A percentile compares a stretch with the other conserved stretches of the same genome.
phyloP scores from a whole-genome alignment of 2,113 vertebrate species.

The Gobius niger region DNA sequence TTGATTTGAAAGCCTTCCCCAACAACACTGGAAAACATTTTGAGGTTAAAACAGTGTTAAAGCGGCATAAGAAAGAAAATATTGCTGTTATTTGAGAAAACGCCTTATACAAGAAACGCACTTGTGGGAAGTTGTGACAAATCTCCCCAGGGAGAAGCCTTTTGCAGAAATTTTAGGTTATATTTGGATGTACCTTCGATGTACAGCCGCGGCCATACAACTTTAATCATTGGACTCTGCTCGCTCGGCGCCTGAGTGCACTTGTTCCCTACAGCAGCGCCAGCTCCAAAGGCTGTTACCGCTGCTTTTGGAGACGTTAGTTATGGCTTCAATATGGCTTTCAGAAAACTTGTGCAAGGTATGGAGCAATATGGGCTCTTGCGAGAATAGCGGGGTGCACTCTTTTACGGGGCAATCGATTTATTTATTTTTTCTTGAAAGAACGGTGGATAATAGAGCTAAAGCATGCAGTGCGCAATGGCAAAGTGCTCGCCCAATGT shows the following conservation, averaged over 20 bases:
- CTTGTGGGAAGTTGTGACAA: not conserved
- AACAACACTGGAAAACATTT: too few species aligned
- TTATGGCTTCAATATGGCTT: not conserved
- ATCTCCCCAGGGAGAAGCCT: not conserved
- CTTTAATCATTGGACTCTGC: conserved; percentile 51
- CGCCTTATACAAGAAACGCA: not conserved
- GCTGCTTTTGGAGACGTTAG: conserved; percentile 8
- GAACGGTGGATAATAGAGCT: too few species aligned
- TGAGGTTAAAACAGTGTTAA: too few species aligned
- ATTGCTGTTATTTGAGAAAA: not conserved
- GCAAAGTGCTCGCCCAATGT: too few species aligned
- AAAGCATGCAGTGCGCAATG: too few species aligned
- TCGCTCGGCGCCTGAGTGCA: conserved; percentile 45
- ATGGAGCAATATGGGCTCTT: too few species aligned
- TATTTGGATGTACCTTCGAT: conserved; percentile 52
- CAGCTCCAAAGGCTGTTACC: conserved; percentile 9
- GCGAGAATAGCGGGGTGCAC: too few species aligned
- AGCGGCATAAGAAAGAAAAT: not conserved
- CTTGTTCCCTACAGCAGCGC: conserved; percentile 27
- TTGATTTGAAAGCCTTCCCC: too few species aligned
- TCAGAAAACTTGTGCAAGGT: not conserved
- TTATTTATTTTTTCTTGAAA: too few species aligned
- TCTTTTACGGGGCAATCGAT: too few species aligned
- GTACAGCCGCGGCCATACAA: conserved; percentile 57
- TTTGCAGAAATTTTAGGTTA: conserved; percentile 24